Evolutionary conservation across 2,797 vertebrate species (phyloP).

Genomic region (Hydrophis major): DNA sequence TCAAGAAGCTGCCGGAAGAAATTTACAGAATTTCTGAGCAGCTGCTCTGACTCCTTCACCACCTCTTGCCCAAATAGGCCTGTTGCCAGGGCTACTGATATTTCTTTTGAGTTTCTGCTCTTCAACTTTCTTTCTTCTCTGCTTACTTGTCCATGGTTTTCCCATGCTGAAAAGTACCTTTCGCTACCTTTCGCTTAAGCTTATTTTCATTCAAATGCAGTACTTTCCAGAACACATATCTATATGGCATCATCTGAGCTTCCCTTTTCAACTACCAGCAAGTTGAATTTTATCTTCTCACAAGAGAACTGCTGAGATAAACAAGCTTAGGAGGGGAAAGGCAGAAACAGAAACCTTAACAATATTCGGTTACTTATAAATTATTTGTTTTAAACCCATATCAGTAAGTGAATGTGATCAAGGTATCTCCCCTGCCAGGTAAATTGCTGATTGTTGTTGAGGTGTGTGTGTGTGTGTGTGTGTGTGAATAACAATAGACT

Average conservation of each 20-base stretch:
- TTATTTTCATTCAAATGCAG: not conserved
- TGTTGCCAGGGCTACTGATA: slow-evolving; percentile 12
- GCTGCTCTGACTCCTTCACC: not conserved
- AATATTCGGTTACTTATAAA: not conserved
- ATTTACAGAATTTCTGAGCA: not conserved
- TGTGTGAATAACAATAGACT: too few relatives aligned
- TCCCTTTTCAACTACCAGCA: not conserved
- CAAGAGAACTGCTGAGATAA: not conserved
- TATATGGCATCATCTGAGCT: not conserved
- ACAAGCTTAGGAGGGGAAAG: not conserved
- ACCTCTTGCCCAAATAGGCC: not conserved
- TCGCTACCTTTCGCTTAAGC: not conserved
- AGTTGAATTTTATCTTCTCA: slow-evolving; percentile 1
- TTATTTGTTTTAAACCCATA: not conserved
- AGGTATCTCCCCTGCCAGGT: too few relatives aligned
- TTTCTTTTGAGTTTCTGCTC: not conserved
- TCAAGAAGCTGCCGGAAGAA: not conserved
- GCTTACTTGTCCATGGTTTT: not conserved
- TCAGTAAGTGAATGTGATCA: not conserved
- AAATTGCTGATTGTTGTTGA: not conserved
- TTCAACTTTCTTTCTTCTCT: not conserved
- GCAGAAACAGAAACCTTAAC: slow-evolving; percentile 12
- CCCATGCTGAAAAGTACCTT: not conserved
- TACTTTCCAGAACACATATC: not conserved
- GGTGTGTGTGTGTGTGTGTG: not conserved